These are phyloP conservation scores for Phyllotreta striolata DNA, from an alignment of 2,888 invertebrate species.

Conservation along the genomic window DNA sequence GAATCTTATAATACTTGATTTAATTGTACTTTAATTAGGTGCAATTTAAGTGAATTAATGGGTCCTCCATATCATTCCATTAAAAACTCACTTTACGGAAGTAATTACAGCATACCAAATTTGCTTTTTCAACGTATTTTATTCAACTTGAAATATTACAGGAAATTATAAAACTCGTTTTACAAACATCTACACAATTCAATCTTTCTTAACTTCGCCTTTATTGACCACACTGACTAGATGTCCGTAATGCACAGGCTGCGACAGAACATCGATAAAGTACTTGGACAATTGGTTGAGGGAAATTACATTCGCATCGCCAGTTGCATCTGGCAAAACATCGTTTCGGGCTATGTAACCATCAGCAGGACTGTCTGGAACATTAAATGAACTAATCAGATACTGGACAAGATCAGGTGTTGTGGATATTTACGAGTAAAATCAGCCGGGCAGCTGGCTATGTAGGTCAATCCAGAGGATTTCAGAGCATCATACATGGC, in stretches of 20 bases:
- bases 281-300: constrained; percentile 1
- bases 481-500: constrained; percentile 64
- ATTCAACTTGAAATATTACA: too few species aligned
- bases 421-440: constrained; percentile 3
- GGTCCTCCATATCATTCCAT: too few species aligned
- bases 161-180: too few species aligned
- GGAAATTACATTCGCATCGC: background rate
- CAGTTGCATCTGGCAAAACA: background rate
- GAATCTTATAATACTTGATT: too few species aligned
- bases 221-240: background rate
- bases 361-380: background rate
- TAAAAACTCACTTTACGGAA: too few species aligned
- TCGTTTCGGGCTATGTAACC: background rate
- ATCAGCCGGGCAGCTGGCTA: constrained; percentile 61
- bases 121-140: too few species aligned
- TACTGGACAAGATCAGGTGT: background rate
- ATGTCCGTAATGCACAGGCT: background rate
- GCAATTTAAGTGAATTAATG: too few species aligned
- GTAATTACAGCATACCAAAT: too few species aligned
- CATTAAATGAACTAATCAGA: background rate
- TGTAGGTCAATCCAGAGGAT: constrained; percentile 72
- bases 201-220: background rate
- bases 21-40: too few species aligned
- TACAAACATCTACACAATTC: background rate
- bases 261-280: constrained; percentile 4